These are phyloP conservation scores for Sparus aurata DNA, from an alignment of 2,797 vertebrate species.

Conservation along the genomic window DNA sequence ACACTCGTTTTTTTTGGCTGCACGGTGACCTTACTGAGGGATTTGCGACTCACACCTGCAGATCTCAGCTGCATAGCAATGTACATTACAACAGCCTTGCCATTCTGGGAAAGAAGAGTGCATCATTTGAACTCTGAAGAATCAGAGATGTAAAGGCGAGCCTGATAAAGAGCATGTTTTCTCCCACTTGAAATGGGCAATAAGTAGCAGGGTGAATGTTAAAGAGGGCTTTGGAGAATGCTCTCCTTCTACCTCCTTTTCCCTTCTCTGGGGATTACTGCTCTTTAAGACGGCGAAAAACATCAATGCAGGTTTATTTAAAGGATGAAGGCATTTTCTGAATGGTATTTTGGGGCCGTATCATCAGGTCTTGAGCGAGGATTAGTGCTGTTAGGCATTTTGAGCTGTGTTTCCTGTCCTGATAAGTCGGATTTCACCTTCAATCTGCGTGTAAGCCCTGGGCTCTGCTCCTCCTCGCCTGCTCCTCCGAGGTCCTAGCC, in stretches of 20 bases:
- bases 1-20: conserved; percentile 10
- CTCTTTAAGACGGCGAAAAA: conserved; percentile 84
- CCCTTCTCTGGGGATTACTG: conserved; percentile 80
- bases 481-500: conserved; percentile 80
- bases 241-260: conserved; percentile 71
- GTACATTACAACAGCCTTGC: conserved; percentile 39
- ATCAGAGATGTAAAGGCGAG: conserved; percentile 71
- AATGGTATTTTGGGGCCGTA: conserved; percentile 83
- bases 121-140: conserved; percentile 77
- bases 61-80: conserved; percentile 53
- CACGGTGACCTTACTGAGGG: conserved; percentile 56
- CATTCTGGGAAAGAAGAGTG: conserved; percentile 59
- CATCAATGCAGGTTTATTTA: conserved; percentile 86
- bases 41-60: conserved; percentile 55
- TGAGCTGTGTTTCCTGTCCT: conserved; percentile 84
- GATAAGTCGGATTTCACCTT: conserved; percentile 87
- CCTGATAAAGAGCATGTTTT: conserved; percentile 77
- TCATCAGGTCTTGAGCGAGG: conserved; percentile 84
- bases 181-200: conserved; percentile 78
- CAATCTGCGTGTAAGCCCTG: conserved; percentile 85
- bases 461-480: conserved; percentile 81
- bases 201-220: conserved; percentile 84
- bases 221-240: conserved; percentile 82
- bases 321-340: conserved; percentile 87
- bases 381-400: conserved; percentile 86